A percentile compares a stretch with the other conserved stretches of the same genome.
These are phyloP conservation scores for Acleris literana DNA, from an alignment of 2,888 invertebrate species.

Conservation along the genomic window DNA sequence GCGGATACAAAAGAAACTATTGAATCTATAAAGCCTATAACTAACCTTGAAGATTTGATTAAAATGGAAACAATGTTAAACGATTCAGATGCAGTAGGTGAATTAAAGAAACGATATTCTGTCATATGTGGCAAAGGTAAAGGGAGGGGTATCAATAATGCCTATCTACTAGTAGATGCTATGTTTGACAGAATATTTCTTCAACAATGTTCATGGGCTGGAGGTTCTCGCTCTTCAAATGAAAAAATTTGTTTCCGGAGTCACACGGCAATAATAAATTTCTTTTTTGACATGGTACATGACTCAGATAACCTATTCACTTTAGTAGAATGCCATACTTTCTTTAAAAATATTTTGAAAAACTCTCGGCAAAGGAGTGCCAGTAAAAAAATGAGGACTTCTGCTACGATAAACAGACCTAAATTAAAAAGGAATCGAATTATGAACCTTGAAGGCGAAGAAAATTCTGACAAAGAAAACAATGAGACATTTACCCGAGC, in stretches of 20 bases:
- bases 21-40: background rate
- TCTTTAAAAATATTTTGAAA: slow-evolving; percentile 1
- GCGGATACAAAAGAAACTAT: background rate
- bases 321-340: background rate
- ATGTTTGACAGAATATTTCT: slow-evolving; percentile 16
- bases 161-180: slow-evolving; percentile 14
- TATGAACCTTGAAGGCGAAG: background rate
- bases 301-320: slow-evolving; percentile 4
- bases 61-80: background rate
- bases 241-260: background rate
- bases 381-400: background rate
- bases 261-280: background rate
- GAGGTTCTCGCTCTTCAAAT: slow-evolving; percentile 1
- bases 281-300: background rate
- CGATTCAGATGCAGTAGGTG: background rate
- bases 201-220: slow-evolving; percentile 1
- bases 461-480: background rate
- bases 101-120: slow-evolving; percentile 11
- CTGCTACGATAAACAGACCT: background rate
- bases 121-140: slow-evolving; percentile 13
- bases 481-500: background rate
- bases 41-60: background rate
- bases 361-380: background rate
- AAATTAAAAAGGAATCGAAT: background rate
- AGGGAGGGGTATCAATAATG: slow-evolving; percentile 21